Conservation (phyloP, 2,113 vertebrate genomes). For the Lepidothrix coronata region DNA sequence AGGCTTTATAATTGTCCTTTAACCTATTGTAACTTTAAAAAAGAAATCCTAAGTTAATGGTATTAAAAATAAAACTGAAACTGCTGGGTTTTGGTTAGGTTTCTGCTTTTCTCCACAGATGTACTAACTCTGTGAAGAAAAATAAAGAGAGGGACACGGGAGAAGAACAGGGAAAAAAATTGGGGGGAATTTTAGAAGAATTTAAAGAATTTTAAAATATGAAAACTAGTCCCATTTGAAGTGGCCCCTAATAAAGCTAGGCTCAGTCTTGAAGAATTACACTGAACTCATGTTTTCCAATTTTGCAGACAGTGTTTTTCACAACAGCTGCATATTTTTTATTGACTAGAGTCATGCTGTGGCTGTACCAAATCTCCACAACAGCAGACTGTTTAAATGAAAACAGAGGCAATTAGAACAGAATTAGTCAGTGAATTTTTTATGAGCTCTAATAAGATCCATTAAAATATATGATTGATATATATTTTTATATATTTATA, state of each 20-base stretch:
- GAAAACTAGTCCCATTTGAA: not conserved
- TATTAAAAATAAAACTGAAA: not conserved
- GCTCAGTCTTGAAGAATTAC: not conserved
- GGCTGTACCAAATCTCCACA: not conserved
- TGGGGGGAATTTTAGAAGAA: not conserved
- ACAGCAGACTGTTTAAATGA: not conserved
- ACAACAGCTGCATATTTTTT: not conserved
- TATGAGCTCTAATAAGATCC: not conserved
- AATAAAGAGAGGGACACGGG: fast-evolving
- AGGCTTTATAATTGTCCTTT: not conserved
- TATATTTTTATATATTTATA: no score
- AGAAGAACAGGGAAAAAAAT: not conserved
- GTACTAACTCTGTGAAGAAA: not conserved
- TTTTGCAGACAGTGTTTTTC: not conserved
- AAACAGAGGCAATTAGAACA: not conserved
- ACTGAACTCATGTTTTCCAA: not conserved
- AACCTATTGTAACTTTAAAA: not conserved
- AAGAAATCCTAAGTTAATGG: not conserved
- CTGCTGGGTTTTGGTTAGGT: fast-evolving
- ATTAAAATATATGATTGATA: not conserved
- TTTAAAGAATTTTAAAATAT: not conserved
- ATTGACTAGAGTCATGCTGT: not conserved
- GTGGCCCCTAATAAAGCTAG: not conserved
- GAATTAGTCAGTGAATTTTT: not conserved
- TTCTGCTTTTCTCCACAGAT: not conserved